Percentiles rank a stretch among this genome's conserved stretches.
phyloP scores from a whole-genome alignment of 2,113 vertebrate genomes.

The Chloropsis cyanopogon region DNA sequence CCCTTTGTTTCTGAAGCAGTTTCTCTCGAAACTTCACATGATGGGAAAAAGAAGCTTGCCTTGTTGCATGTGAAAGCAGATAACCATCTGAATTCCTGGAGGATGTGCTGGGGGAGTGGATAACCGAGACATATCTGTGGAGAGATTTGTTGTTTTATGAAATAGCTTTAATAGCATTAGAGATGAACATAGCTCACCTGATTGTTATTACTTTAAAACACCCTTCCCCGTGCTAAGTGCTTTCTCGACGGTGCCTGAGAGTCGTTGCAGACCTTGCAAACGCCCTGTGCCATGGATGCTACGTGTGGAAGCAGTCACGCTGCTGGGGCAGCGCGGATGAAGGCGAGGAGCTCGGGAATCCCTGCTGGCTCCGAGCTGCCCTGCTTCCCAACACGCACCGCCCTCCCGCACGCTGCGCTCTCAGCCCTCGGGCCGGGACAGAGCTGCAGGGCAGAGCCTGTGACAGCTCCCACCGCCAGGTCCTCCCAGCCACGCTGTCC shows the following conservation, averaged over 20 bases:
- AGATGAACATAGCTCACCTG: neutral
- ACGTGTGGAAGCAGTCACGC: rapidly evolving
- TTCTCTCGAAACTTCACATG: neutral
- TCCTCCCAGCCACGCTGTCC: neutral
- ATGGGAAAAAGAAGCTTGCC: neutral
- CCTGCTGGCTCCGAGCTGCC: neutral
- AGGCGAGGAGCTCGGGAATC: neutral
- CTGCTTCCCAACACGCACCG: neutral
- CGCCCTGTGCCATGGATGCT: neutral
- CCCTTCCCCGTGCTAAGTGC: neutral
- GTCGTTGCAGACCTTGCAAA: neutral
- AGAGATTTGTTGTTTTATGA: neutral
- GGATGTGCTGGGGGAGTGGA: neutral
- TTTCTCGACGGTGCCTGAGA: neutral
- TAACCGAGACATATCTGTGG: neutral
- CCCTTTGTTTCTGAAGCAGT: neutral
- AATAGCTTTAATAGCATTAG: neutral
- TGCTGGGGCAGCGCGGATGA: neutral
- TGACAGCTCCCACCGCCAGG: neutral
- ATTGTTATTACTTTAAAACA: neutral
- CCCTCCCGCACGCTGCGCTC: rapidly evolving
- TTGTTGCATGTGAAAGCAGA: neutral
- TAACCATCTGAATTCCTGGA: neutral
- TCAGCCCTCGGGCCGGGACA: rapidly evolving
- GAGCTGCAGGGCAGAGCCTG: neutral